Percentiles rank a stretch among this genome's conserved stretches.
Conservation (phyloP, 2,888 invertebrate species). For the Aleiodes testaceus region DNA sequence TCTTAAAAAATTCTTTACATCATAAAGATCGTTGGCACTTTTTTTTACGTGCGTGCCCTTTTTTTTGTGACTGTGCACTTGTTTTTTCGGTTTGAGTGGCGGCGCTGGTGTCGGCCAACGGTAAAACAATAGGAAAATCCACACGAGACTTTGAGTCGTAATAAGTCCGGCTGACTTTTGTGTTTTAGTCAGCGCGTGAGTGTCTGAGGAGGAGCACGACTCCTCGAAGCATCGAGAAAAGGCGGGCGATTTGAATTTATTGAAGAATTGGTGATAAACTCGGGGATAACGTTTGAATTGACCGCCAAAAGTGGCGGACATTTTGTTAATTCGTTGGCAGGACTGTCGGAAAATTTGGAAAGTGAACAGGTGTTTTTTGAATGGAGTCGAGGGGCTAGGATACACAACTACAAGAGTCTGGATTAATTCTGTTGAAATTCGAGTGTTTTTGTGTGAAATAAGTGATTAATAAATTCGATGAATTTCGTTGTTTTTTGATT, state of each 20-base stretch:
- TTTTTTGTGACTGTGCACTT: constrained; percentile 43
- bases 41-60: constrained; percentile 9
- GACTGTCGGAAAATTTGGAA: constrained; percentile 81
- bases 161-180: constrained; percentile 59
- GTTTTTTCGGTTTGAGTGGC: constrained; percentile 57
- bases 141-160: constrained; percentile 63
- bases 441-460: too few species aligned
- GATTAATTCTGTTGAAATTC: constrained; percentile 23
- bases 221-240: constrained; percentile 17
- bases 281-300: too few species aligned
- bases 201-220: constrained; percentile 42
- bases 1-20: too few species aligned
- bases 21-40: too few species aligned
- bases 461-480: constrained; percentile 6
- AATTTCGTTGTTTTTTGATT: neutral
- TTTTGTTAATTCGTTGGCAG: constrained; percentile 71
- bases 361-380: constrained; percentile 87
- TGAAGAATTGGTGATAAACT: too few species aligned
- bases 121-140: constrained; percentile 69
- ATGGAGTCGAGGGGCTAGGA: constrained; percentile 73
- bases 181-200: constrained; percentile 58
- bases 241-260: constrained; percentile 27
- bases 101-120: constrained; percentile 65
- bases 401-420: constrained; percentile 35
- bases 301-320: constrained; percentile 17